Evolutionary conservation across 2,113 vertebrate genomes (phyloP).

Genomic region (Capreolus pygargus): DNA sequence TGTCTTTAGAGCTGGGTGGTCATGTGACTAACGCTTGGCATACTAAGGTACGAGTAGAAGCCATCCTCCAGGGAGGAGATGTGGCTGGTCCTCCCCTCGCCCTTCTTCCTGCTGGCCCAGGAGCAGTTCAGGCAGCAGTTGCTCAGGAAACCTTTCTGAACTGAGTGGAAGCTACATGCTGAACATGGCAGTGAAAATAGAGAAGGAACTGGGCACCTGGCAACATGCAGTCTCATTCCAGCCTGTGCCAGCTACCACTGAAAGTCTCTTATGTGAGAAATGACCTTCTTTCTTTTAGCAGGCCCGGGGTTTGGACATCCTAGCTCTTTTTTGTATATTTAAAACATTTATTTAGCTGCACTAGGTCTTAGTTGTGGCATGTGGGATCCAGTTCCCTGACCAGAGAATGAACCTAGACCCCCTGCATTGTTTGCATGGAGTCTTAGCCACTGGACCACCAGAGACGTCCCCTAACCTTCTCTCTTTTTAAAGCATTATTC

Average conservation of each 20-base stretch:
- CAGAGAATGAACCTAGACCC: not conserved
- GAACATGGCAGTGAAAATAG: not conserved
- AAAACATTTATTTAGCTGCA: not conserved
- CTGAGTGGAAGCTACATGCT: not conserved
- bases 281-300: not conserved
- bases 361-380: not conserved
- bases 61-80: accelerated
- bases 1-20: not conserved
- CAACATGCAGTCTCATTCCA: not conserved
- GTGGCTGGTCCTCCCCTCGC: not conserved
- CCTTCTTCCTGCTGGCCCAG: not conserved
- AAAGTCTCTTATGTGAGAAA: not conserved
- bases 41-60: not conserved
- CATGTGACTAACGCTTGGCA: not conserved
- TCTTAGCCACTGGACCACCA: not conserved
- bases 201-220: not conserved
- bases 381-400: not conserved
- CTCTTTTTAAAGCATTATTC: not conserved
- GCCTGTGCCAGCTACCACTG: not conserved
- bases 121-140: not conserved
- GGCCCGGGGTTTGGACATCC: not conserved
- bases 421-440: not conserved
- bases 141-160: not conserved
- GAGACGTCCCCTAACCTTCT: not conserved
- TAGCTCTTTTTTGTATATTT: not conserved